Base-by-base conservation (phyloP, 2,113 vertebrate species). In the Erythrolamprus reginae region DNA sequence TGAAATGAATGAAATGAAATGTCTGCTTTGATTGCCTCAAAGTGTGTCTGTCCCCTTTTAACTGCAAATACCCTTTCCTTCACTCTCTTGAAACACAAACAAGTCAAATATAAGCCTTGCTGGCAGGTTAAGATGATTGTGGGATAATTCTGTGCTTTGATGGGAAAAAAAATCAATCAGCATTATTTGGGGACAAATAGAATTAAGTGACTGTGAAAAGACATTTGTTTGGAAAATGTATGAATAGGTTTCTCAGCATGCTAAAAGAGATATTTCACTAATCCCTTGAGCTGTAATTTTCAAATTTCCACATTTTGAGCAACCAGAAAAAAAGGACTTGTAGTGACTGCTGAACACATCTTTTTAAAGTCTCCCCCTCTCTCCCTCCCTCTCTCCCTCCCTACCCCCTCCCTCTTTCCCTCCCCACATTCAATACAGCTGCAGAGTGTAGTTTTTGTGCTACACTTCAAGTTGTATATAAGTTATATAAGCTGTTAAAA, bases 121-220 rank as follows among this genome's bases (percentile, higher is more conserved):
- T 94, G 91, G 92, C 89, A 96, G 94, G 94, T 95, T 86, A 87
- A 94, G 93, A 94, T 96, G 95, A 96, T 96, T 93, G 88, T 0
- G 1, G 93, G 90, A 93, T 96, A 96, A 97, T 96, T 77, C 96
- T 88, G 12, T 93, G 90, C 33, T 96, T 96, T 96, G 95, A 92
- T 93, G 94, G 92, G 94, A 0, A 2, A 93, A 93, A 96, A 94
- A 96, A 97, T 96, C 95, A 95, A 95, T 96, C 82, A 93, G 89
- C 84, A 91, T 92, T 96, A 95, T 97, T 97, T 92, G 92, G 93
- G 94, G 82, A 91, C 58, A 5, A 1, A 92, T 42, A 23, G 19
- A 1, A 87, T 91, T 93, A 95, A 94, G 93, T 82, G 90, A 55
- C 42, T 92, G 87, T 84, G 91, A 95, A 93, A 94, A 86, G 87